Evolutionary conservation across 1,140 invertebrate genomes (phyloP).

Genomic region (Calephelis nemesis): DNA sequence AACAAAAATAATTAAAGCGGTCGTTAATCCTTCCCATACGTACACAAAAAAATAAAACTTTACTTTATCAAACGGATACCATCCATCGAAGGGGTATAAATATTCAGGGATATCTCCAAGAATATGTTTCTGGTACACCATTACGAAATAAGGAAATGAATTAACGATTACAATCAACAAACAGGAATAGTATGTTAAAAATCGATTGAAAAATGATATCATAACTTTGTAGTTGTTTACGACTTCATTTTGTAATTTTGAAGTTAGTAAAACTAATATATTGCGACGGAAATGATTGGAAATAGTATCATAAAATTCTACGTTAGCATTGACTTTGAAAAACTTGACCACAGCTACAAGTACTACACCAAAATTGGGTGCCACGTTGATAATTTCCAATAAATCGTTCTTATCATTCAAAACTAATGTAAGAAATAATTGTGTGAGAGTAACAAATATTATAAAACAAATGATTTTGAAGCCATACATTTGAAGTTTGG

Average conservation of each 20-base stretch:
- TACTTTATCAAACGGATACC: constrained; percentile 67
- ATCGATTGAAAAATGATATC: constrained; percentile 42
- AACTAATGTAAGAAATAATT: constrained; percentile 50
- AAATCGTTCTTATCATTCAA: constrained; percentile 41
- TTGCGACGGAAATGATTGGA: constrained; percentile 49
- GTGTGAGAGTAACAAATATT: constrained; percentile 40
- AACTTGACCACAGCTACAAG: constrained; percentile 57
- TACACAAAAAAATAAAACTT: constrained; percentile 55
- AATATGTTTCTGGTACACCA: constrained; percentile 48
- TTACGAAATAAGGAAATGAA: constrained; percentile 57
- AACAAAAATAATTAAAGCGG: constrained; percentile 49
- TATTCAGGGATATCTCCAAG: constrained; percentile 40
- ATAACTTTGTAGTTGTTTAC: constrained; percentile 44
- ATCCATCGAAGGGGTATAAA: constrained; percentile 60
- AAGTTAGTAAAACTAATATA: constrained; percentile 46
- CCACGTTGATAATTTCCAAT: constrained; percentile 59
- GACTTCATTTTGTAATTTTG: constrained; percentile 40
- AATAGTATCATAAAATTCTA: constrained; percentile 45
- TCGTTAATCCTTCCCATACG: constrained; percentile 62
- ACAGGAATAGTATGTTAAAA: constrained; percentile 48
- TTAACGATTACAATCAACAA: constrained; percentile 43
- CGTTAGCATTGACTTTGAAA: constrained; percentile 46
- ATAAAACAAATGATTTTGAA: constrained; percentile 40
- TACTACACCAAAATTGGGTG: constrained; percentile 60
- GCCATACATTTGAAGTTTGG: constrained; percentile 36